Evolutionary conservation across 1,140 invertebrate genomes (phyloP).

Genomic region (Drosophila orosa): DNA sequence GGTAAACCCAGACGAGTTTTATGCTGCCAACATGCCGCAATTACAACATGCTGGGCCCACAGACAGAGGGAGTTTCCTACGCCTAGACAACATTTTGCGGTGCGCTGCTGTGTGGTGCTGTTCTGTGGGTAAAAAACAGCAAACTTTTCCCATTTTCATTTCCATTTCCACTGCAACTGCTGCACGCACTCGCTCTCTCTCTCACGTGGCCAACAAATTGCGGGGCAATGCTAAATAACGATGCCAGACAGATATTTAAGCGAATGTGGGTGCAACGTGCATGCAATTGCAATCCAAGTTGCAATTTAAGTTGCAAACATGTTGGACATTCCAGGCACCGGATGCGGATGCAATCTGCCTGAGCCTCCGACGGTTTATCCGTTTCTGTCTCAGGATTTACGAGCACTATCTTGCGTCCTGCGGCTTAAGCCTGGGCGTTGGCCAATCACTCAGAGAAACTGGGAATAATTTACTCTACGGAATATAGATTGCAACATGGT

Average conservation of each 20-base stretch:
- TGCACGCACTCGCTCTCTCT: constrained; percentile 8
- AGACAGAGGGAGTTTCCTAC: constrained; percentile 26
- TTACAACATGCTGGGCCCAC: constrained; percentile 51
- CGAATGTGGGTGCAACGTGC: constrained; percentile 14
- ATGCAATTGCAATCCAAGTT: constrained; percentile 15
- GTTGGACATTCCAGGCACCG: constrained; percentile 14
- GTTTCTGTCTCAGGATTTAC: constrained; percentile 17
- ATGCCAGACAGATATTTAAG: constrained; percentile 32
- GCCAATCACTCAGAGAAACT: constrained; percentile 19
- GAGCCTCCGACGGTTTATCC: constrained; percentile 21
- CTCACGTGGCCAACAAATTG: constrained; percentile 36
- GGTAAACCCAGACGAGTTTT: constrained; percentile 17
- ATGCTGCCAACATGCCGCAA: constrained; percentile 57
- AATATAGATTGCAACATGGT: not conserved
- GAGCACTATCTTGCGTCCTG: not conserved
- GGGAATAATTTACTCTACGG: not conserved
- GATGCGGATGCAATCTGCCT: constrained; percentile 42
- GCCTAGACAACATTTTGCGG: constrained; percentile 24
- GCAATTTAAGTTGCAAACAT: constrained; percentile 19
- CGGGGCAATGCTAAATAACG: constrained; percentile 51
- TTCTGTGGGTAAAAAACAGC: constrained; percentile 24
- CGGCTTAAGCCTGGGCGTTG: constrained; percentile 22
- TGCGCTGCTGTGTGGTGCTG: constrained; percentile 4
- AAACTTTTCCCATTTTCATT: constrained; percentile 43
- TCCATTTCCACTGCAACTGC: constrained; percentile 18